Evolutionary conservation across 2,888 invertebrate species (phyloP).

Genomic region (Hemaris fuciformis): DNA sequence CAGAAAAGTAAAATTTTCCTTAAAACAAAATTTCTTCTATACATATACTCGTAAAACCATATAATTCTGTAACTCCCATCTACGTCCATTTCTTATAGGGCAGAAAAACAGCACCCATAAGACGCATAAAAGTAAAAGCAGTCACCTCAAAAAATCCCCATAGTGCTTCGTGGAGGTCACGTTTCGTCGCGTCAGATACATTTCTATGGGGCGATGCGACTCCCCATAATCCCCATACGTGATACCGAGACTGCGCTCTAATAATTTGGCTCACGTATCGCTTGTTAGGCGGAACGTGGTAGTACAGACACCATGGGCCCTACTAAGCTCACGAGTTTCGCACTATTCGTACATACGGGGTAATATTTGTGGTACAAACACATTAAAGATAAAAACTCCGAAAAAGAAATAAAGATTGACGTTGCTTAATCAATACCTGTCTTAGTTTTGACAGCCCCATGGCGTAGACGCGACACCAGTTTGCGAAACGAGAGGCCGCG

Average conservation of each 20-base stretch:
- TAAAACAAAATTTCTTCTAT: too few relatives aligned
- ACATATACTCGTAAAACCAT: too few relatives aligned
- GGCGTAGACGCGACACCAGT: too few relatives aligned
- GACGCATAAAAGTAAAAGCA: conserved; percentile 5
- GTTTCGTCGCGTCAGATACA: conserved; percentile 1
- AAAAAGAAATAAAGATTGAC: too few relatives aligned
- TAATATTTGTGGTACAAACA: too few relatives aligned
- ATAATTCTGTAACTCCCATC: too few relatives aligned
- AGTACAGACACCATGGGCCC: conserved; percentile 9
- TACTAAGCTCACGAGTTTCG: conserved; percentile 16
- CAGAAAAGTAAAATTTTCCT: too few relatives aligned
- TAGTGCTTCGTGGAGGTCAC: not conserved
- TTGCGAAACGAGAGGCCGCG: too few relatives aligned
- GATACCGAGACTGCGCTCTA: conserved; percentile 17
- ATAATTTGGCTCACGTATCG: conserved; percentile 53
- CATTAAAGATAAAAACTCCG: too few relatives aligned
- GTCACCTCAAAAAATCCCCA: not conserved
- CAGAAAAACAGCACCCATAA: not conserved
- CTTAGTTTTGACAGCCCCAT: too few relatives aligned
- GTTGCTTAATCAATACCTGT: too few relatives aligned
- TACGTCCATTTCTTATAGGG: not conserved
- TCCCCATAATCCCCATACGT: conserved; percentile 5
- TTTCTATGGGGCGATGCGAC: not conserved
- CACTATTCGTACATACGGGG: too few relatives aligned
- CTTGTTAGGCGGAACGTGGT: conserved; percentile 39